These are phyloP conservation scores for Ophthalmolycus amberensis DNA, from an alignment of 2,113 vertebrate species.

Conservation along the genomic window DNA sequence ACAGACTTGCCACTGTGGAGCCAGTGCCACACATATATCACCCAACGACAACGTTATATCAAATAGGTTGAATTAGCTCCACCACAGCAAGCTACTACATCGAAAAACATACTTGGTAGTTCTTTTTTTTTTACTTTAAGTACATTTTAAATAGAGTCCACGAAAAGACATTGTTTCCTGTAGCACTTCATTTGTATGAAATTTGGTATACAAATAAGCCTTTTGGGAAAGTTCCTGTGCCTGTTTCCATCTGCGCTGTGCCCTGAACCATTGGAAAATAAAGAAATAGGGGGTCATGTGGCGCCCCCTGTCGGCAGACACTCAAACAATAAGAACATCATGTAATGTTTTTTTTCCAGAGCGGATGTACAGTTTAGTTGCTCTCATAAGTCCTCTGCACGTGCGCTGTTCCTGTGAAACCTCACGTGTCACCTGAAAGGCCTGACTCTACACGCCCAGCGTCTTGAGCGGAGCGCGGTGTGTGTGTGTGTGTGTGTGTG, in stretches of 20 bases:
- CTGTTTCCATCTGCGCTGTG: not conserved
- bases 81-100: too few relatives aligned
- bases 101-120: too few relatives aligned
- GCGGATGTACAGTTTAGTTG: conserved; percentile 9
- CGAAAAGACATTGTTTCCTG: not conserved
- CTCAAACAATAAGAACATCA: conserved; percentile 14
- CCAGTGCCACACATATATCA: too few relatives aligned
- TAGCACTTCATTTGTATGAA: not conserved
- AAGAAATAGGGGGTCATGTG: not conserved
- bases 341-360: conserved; percentile 7
- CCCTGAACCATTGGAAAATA: not conserved
- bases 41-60: too few relatives aligned
- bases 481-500: too few relatives aligned
- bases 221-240: not conserved
- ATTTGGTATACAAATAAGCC: not conserved
- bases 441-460: not conserved
- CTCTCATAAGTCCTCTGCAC: not conserved
- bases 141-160: too few relatives aligned
- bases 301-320: conserved; percentile 41
- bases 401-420: not conserved
- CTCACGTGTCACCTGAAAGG: not conserved
- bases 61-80: too few relatives aligned
- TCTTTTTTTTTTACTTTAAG: too few relatives aligned
- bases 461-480: not conserved
- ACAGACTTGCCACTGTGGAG: too few relatives aligned